phyloP scores from a whole-genome alignment of 1,140 invertebrate species.

The Drosophila repletoides region DNA sequence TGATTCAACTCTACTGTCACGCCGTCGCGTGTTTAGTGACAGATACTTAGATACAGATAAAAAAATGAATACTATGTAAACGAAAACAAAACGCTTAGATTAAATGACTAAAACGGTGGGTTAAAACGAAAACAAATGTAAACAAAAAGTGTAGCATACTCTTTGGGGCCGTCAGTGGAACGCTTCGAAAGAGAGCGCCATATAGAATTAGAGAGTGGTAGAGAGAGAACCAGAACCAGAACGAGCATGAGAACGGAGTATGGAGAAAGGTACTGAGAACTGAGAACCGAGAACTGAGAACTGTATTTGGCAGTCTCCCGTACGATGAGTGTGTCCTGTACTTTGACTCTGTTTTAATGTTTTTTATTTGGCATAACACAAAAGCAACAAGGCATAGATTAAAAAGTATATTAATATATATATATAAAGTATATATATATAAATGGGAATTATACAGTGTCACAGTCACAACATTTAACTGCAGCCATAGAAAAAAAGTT shows the following conservation, averaged over 20 bases:
- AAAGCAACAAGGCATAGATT: constrained; percentile 27
- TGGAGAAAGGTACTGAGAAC: neutral
- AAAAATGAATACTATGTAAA: no score
- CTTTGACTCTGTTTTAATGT: constrained; percentile 27
- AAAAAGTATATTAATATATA: constrained; percentile 9
- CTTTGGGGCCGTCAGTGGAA: constrained; percentile 24
- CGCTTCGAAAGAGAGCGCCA: no score
- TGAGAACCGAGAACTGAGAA: constrained; percentile 7
- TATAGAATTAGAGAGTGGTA: neutral
- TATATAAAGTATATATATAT: neutral
- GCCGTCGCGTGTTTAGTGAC: constrained; percentile 37
- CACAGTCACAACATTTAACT: constrained; percentile 38
- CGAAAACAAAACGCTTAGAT: constrained; percentile 6
- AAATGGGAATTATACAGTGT: constrained; percentile 18
- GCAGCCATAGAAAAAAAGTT: constrained; percentile 17
- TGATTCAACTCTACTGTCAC: constrained; percentile 27
- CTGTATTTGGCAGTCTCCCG: constrained; percentile 18
- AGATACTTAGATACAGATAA: constrained; percentile 27
- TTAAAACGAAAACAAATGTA: constrained; percentile 1
- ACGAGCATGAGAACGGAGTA: constrained; percentile 2
- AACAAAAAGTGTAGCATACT: constrained; percentile 23
- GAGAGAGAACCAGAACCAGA: neutral
- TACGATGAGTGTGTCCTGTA: constrained; percentile 29
- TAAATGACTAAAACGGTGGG: constrained; percentile 4
- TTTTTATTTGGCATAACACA: constrained; percentile 42